A percentile compares a stretch with the other conserved stretches of the same genome.
These are phyloP conservation scores for Cynaeus angustus DNA, from an alignment of 2,888 invertebrate species.

Conservation along the genomic window DNA sequence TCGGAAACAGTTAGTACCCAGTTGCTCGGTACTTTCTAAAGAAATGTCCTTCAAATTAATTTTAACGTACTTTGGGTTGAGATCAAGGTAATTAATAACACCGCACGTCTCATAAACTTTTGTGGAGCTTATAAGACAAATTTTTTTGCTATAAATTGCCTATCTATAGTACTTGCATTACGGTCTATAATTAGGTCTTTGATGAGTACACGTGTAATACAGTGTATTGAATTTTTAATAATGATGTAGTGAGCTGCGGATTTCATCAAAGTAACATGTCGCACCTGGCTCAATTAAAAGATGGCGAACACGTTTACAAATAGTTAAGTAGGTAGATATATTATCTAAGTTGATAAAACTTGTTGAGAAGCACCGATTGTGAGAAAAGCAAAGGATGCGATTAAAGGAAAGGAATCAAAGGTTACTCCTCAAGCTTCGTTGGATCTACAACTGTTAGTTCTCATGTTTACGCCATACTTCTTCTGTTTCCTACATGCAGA, in stretches of 20 bases:
- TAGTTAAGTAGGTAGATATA: background rate
- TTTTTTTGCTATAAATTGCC: constrained; percentile 24
- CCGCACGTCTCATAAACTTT: constrained; percentile 28
- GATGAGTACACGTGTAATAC: constrained; percentile 27
- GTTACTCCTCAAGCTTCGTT: constrained; percentile 63
- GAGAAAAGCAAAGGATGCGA: constrained; percentile 61
- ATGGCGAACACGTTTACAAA: constrained; percentile 21
- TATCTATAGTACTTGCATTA: constrained; percentile 12
- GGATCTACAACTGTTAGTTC: constrained; percentile 64
- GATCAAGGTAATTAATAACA: constrained; percentile 18
- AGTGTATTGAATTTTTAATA: constrained; percentile 34
- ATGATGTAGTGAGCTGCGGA: constrained; percentile 3
- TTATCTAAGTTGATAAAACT: constrained; percentile 38
- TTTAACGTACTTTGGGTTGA: background rate
- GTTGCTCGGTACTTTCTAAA: background rate
- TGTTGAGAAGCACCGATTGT: constrained; percentile 55
- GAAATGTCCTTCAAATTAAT: background rate
- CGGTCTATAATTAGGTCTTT: constrained; percentile 27
- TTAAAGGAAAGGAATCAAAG: constrained; percentile 66
- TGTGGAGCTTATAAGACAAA: constrained; percentile 7
- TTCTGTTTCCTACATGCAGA: constrained; percentile 59
- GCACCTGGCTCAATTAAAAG: constrained; percentile 39
- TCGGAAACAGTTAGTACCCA: too few species aligned
- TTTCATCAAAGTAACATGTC: constrained; percentile 35
- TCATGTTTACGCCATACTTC: constrained; percentile 62